These are phyloP conservation scores for Sebastes melanostomus DNA, from an alignment of 2,797 vertebrate genomes.

Conservation along the genomic window DNA sequence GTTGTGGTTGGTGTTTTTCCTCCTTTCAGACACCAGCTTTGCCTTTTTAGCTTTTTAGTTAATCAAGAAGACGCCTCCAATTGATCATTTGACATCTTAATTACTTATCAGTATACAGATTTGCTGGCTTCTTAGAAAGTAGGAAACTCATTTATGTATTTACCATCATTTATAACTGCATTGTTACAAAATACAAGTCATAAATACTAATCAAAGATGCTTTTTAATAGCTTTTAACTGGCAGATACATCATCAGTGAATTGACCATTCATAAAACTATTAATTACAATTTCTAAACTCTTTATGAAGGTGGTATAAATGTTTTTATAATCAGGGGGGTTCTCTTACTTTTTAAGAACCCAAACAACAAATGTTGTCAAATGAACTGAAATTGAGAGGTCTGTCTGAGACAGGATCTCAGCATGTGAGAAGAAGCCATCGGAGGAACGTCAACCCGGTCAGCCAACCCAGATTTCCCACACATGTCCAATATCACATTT, in stretches of 20 bases:
- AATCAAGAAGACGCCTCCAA: not conserved
- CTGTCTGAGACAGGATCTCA: not conserved
- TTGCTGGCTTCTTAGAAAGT: not conserved
- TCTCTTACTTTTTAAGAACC: not conserved
- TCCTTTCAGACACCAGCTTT: not conserved
- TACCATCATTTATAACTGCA: not conserved
- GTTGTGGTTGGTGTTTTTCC: not conserved
- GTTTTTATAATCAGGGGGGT: not conserved
- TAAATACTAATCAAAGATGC: not conserved
- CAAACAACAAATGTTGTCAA: not conserved
- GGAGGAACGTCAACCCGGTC: not conserved
- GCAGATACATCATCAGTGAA: not conserved
- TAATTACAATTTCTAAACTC: not conserved
- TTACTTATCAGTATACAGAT: not conserved
- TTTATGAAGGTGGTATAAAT: not conserved
- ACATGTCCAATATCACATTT: conserved; percentile 49
- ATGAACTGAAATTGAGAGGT: no score
- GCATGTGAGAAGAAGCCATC: not conserved
- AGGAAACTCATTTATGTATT: not conserved
- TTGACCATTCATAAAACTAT: not conserved
- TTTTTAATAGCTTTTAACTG: not conserved
- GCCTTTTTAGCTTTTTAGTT: not conserved
- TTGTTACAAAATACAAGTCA: not conserved
- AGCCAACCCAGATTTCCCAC: conserved; percentile 30
- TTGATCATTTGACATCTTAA: not conserved